Conservation (phyloP, 2,113 vertebrate species). For the Bombycilla garrulus region DNA sequence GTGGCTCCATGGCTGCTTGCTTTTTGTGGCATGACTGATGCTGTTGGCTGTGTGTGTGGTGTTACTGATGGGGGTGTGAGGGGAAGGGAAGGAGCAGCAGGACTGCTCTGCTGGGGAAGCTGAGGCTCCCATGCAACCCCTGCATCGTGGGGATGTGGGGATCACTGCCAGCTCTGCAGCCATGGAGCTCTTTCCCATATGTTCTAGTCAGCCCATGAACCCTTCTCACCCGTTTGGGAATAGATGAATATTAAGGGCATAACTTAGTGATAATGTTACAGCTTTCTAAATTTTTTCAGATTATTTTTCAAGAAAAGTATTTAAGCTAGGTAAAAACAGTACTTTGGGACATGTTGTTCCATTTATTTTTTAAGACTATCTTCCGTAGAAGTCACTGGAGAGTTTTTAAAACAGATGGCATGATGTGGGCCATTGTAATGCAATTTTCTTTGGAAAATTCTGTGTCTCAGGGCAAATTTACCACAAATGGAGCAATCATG, state of each 20-base stretch:
- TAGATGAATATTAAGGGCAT: neutral
- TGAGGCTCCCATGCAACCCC: neutral
- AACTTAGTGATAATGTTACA: neutral
- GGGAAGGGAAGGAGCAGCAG: neutral
- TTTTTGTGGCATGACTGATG: neutral
- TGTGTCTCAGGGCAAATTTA: constrained; percentile 44
- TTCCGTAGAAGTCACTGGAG: neutral
- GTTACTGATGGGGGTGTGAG: neutral
- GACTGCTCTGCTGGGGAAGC: rapidly evolving
- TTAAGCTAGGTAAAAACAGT: constrained; percentile 19
- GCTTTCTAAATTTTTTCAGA: neutral
- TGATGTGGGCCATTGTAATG: constrained; percentile 38
- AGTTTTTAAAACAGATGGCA: constrained; percentile 41
- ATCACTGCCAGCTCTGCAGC: neutral
- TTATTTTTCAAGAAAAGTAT: neutral
- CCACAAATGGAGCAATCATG: constrained; percentile 38
- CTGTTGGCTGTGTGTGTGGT: neutral
- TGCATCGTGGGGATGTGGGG: rapidly evolving
- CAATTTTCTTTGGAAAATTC: constrained; percentile 47
- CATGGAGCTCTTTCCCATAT: rapidly evolving
- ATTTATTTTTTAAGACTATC: constrained; percentile 31
- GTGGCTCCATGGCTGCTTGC: neutral
- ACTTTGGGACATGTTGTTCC: constrained; percentile 27
- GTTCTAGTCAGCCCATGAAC: rapidly evolving
- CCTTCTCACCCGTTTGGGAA: neutral